Evolutionary conservation across 2,888 invertebrate genomes (phyloP).

Genomic region (Iselma pallidipennis): DNA sequence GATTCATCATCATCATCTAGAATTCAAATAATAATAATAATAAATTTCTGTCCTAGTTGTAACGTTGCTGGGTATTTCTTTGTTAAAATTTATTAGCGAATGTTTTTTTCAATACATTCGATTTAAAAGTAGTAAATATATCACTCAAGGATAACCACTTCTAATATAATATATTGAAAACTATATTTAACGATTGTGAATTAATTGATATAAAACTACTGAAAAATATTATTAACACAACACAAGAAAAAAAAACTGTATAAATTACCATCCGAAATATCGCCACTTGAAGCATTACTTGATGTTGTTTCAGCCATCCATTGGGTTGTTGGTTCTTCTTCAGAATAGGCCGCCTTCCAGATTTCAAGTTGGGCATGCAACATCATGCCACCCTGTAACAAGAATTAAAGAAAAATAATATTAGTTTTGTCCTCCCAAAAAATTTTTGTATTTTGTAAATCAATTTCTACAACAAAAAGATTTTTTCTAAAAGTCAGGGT

Average conservation of each 20-base stretch:
- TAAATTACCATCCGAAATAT: constrained; percentile 71
- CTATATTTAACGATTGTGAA: neutral
- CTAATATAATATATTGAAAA: neutral
- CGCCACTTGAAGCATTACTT: constrained; percentile 62
- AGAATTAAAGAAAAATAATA: too few species aligned
- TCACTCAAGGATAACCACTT: neutral
- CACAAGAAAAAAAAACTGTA: neutral
- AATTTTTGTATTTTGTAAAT: too few species aligned
- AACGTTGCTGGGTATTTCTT: neutral
- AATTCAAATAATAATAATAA: constrained; percentile 28
- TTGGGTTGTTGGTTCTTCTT: constrained; percentile 57
- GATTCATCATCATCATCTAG: constrained; percentile 59
- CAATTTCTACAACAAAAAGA: too few species aligned
- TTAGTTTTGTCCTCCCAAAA: too few species aligned
- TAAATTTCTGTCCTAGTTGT: too few species aligned
- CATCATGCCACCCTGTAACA: constrained; percentile 77
- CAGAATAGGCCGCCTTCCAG: constrained; percentile 81
- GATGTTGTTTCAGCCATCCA: constrained; percentile 54
- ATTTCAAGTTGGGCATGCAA: constrained; percentile 87
- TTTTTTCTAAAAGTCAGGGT: neutral
- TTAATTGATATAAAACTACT: neutral
- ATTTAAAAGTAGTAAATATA: neutral
- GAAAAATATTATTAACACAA: too few species aligned
- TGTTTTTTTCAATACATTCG: neutral
- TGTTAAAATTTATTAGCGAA: neutral